phyloP scores from a whole-genome alignment of 2,113 vertebrate species.

The Pithys albifrons region DNA sequence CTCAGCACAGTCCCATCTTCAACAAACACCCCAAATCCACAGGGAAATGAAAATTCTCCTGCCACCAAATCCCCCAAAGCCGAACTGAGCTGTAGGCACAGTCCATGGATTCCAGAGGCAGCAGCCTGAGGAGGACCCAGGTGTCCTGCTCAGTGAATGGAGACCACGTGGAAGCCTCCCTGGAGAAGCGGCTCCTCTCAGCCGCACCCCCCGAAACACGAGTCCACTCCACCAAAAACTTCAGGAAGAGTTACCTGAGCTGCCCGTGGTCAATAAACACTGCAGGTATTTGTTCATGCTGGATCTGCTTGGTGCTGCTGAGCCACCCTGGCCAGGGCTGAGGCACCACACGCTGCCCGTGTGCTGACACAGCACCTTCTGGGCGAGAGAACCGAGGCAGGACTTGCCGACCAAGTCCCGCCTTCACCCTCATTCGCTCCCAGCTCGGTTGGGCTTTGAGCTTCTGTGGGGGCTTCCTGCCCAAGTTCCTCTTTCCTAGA shows the following conservation, averaged over 20 bases:
- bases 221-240: background rate
- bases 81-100: background rate
- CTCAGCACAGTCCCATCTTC: background rate
- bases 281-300: conserved; percentile 70
- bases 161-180: background rate
- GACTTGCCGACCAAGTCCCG: conserved; percentile 15
- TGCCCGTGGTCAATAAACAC: background rate
- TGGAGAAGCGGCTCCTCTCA: background rate
- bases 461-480: background rate
- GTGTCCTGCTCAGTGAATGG: background rate
- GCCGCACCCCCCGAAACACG: background rate
- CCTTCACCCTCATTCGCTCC: background rate
- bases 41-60: background rate
- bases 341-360: background rate
- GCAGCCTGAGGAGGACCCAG: background rate
- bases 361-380: background rate
- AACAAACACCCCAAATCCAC: background rate
- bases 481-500: background rate
- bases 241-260: conserved; percentile 41
- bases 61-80: background rate
- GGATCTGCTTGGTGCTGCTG: background rate
- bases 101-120: background rate
- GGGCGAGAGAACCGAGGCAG: conserved; percentile 7
- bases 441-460: accelerated
- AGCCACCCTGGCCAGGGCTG: background rate